Conservation (phyloP, 2,113 vertebrate genomes). For the Eupsittula cactorum region DNA sequence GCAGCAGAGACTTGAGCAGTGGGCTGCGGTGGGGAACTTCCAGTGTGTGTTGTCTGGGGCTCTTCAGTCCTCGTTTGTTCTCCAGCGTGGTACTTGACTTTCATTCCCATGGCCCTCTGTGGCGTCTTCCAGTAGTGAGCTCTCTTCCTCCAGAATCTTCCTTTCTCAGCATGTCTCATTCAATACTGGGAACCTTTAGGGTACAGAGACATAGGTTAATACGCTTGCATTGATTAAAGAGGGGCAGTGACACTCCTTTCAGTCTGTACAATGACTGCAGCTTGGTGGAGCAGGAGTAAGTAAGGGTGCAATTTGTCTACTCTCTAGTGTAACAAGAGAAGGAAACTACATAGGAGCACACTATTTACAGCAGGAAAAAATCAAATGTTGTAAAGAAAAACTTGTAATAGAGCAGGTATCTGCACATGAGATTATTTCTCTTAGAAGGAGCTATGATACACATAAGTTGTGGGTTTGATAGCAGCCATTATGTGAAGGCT, state of each 20-base stretch:
- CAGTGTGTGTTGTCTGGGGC: not conserved
- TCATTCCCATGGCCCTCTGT: not conserved
- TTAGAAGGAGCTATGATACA: not conserved
- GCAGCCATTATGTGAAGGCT: not conserved
- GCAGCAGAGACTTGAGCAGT: not conserved
- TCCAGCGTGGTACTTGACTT: not conserved
- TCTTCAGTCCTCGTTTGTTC: rapidly evolving
- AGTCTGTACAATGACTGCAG: not conserved
- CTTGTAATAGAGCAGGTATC: not conserved
- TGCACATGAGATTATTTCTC: not conserved
- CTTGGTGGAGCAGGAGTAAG: not conserved
- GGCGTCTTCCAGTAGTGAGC: not conserved
- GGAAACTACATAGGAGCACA: not conserved
- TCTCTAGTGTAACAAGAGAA: not conserved
- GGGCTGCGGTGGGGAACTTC: not conserved
- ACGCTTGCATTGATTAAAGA: not conserved
- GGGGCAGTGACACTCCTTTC: not conserved
- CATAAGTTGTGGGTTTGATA: not conserved
- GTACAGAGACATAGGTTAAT: not conserved
- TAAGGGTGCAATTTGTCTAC: not conserved
- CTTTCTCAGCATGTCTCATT: not conserved
- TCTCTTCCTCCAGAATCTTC: not conserved
- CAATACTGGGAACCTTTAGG: not conserved
- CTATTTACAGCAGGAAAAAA: not conserved
- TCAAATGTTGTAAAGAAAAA: not conserved